Evolutionary conservation across 2,113 vertebrate species (phyloP).

Genomic region (Campylomormyrus numenius): DNA sequence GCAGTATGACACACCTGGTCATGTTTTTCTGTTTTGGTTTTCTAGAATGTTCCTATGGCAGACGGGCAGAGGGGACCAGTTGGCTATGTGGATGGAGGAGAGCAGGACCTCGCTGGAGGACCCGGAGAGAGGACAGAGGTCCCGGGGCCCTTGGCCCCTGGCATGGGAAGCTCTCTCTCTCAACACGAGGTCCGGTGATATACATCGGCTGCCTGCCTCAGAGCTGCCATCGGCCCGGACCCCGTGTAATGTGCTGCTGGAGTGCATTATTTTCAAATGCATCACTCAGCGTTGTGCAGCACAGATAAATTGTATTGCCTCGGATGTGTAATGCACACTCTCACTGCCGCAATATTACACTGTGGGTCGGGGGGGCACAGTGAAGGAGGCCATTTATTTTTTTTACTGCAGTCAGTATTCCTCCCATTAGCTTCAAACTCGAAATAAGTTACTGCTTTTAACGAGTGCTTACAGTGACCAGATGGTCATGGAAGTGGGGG

Average conservation of each 20-base stretch:
- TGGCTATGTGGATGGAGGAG: neutral
- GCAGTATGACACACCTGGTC: neutral
- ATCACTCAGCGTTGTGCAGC: constrained; percentile 80
- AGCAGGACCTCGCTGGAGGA: neutral
- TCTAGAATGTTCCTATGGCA: neutral
- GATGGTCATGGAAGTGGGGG: constrained; percentile 53
- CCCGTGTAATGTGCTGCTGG: constrained; percentile 77
- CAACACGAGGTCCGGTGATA: constrained; percentile 76
- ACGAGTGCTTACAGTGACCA: constrained; percentile 64
- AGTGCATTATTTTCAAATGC: constrained; percentile 97
- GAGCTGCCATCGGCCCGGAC: constrained; percentile 85
- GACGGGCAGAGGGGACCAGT: neutral
- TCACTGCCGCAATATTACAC: constrained; percentile 83
- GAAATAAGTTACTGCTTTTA: constrained; percentile 72
- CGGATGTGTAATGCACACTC: constrained; percentile 81
- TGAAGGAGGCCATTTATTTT: constrained; percentile 61
- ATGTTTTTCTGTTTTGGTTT: neutral
- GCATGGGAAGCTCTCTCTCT: constrained; percentile 44
- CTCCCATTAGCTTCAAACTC: constrained; percentile 72
- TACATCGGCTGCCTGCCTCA: constrained; percentile 77
- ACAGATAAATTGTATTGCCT: constrained; percentile 85
- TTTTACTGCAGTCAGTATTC: constrained; percentile 70
- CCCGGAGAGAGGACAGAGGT: neutral
- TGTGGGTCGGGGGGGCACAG: constrained; percentile 80
- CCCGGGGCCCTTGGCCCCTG: constrained; percentile 26